These are phyloP conservation scores for Eledone cirrhosa DNA, from an alignment of 2,888 invertebrate genomes.

Conservation along the genomic window DNA sequence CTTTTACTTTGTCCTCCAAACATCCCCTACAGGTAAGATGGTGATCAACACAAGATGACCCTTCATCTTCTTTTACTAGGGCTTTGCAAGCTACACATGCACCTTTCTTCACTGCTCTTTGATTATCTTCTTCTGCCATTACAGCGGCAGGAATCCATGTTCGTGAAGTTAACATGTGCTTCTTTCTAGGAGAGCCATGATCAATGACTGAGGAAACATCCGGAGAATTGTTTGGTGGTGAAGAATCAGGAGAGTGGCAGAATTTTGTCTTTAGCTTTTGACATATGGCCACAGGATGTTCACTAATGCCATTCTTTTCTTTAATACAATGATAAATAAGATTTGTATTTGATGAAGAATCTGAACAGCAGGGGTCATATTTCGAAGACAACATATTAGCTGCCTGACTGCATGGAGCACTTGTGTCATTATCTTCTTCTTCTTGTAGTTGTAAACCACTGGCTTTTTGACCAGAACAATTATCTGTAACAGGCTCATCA, in stretches of 20 bases:
- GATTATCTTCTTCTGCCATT: not conserved
- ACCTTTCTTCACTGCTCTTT: not conserved
- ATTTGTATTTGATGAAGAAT: not conserved
- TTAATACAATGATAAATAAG: slow-evolving; percentile 19
- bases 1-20: slow-evolving; percentile 57
- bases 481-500: not conserved
- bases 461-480: not conserved
- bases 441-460: slow-evolving; percentile 8
- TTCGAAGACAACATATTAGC: not conserved
- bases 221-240: not conserved
- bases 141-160: slow-evolving; percentile 4
- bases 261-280: slow-evolving; percentile 11
- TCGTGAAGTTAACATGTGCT: not conserved
- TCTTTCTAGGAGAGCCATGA: not conserved
- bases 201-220: not conserved
- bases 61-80: not conserved
- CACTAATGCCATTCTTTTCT: not conserved
- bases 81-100: slow-evolving; percentile 7
- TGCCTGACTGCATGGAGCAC: not conserved
- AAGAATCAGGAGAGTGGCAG: slow-evolving; percentile 6
- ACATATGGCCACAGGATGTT: not conserved
- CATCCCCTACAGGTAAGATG: slow-evolving; percentile 56
- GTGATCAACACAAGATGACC: slow-evolving; percentile 2
- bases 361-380: slow-evolving; percentile 1
- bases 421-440: not conserved